These are phyloP conservation scores for Tiliqua scincoides DNA, from an alignment of 2,113 vertebrate species.

Conservation along the genomic window DNA sequence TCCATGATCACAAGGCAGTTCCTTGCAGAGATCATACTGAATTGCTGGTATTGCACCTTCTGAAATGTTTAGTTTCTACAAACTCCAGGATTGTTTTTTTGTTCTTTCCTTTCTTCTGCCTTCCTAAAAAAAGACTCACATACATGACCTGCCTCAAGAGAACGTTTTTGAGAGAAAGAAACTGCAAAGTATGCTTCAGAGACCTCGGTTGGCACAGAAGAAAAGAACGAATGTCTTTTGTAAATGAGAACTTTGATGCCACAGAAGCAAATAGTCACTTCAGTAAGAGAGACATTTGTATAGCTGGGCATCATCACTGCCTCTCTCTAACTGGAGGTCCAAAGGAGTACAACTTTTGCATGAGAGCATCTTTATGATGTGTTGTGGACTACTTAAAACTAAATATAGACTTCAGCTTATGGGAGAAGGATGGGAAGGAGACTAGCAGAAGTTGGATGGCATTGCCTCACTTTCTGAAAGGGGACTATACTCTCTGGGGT, in stretches of 20 bases:
- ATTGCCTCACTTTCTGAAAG: conserved; percentile 27
- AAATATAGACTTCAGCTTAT: conserved; percentile 68
- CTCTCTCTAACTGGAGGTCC: conserved; percentile 74
- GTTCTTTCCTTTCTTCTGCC: conserved; percentile 75
- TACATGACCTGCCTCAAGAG: conserved; percentile 79
- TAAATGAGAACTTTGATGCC: conserved; percentile 64
- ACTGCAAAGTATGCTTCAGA: conserved; percentile 59
- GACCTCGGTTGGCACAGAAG: conserved; percentile 69
- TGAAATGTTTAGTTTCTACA: conserved; percentile 75
- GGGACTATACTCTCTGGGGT: conserved; percentile 40
- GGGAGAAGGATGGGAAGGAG: conserved; percentile 58
- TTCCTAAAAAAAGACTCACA: conserved; percentile 81
- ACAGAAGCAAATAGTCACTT: conserved; percentile 65
- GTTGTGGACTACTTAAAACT: conserved; percentile 83
- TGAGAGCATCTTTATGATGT: conserved; percentile 81
- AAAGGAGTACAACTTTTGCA: conserved; percentile 76
- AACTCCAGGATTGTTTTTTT: conserved; percentile 78
- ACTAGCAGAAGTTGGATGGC: conserved; percentile 50
- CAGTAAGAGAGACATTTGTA: conserved; percentile 64
- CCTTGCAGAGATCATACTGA: conserved; percentile 75
- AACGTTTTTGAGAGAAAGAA: conserved; percentile 70
- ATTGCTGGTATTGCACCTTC: conserved; percentile 88
- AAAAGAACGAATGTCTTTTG: conserved; percentile 67
- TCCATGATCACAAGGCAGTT: conserved; percentile 80
- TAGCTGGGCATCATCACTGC: conserved; percentile 65